These are phyloP conservation scores for Apocheima hispidaria DNA, from an alignment of 2,888 invertebrate species.

Conservation along the genomic window DNA sequence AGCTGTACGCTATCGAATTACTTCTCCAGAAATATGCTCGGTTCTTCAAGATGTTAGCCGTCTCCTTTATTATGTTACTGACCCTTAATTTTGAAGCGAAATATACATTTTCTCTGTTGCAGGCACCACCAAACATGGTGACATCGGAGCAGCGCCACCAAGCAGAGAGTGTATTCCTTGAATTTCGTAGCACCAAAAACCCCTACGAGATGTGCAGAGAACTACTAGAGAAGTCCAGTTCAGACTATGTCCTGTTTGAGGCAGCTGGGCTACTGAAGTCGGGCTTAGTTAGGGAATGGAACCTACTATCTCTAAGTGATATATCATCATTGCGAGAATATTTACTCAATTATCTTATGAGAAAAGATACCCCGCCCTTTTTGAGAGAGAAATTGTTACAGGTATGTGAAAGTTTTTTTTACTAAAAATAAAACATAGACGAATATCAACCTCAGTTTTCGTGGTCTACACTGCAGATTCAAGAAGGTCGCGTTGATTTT, in stretches of 20 bases:
- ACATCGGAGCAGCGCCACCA: slow-evolving; percentile 91
- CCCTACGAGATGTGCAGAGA: slow-evolving; percentile 93
- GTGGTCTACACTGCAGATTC: too few species aligned
- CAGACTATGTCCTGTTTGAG: slow-evolving; percentile 95
- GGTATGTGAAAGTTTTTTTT: slow-evolving; percentile 67
- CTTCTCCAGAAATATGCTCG: too few species aligned
- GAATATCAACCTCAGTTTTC: too few species aligned
- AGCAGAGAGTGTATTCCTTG: slow-evolving; percentile 93
- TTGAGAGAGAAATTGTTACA: slow-evolving; percentile 91
- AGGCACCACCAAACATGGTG: slow-evolving; percentile 93
- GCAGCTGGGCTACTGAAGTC: slow-evolving; percentile 93
- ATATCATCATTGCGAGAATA: slow-evolving; percentile 91
- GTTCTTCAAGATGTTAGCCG: too few species aligned
- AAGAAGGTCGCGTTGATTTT: too few species aligned
- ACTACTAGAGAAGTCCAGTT: slow-evolving; percentile 90
- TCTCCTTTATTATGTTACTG: not conserved
- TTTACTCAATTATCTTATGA: slow-evolving; percentile 91
- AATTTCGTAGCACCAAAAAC: slow-evolving; percentile 92
- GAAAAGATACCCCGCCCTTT: slow-evolving; percentile 90
- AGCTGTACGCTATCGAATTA: too few species aligned
- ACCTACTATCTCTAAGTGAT: slow-evolving; percentile 88
- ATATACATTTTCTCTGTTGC: slow-evolving; percentile 8
- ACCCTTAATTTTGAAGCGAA: not conserved
- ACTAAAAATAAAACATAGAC: too few species aligned
- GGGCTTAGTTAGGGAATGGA: slow-evolving; percentile 94